phyloP scores from a whole-genome alignment of 2,797 vertebrate genomes.

The Kryptolebias ocellatus region DNA sequence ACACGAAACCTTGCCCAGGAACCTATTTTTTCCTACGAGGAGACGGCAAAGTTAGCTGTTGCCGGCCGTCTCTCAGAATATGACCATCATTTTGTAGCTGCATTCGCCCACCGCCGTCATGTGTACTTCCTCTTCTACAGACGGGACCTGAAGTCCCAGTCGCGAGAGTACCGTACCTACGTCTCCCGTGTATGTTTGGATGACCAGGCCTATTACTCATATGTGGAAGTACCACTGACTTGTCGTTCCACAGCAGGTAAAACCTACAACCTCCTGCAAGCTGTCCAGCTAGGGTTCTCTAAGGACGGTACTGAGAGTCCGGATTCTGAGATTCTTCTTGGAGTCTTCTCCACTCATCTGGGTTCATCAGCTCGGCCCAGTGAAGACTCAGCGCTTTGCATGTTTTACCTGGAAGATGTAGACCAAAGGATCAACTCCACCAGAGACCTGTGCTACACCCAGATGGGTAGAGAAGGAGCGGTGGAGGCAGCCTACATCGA shows the following conservation, averaged over 20 bases:
- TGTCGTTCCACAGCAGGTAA: constrained; percentile 84
- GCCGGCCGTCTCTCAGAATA: constrained; percentile 94
- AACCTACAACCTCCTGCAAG: constrained; percentile 90
- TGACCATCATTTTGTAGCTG: constrained; percentile 94
- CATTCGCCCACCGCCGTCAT: constrained; percentile 86
- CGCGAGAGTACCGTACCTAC: constrained; percentile 91
- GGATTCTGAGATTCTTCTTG: constrained; percentile 84
- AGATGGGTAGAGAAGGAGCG: constrained; percentile 86
- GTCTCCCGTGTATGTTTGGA: constrained; percentile 93
- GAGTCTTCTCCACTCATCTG: constrained; percentile 87
- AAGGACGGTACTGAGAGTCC: constrained; percentile 37
- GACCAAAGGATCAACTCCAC: constrained; percentile 89
- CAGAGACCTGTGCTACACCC: constrained; percentile 93
- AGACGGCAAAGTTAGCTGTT: constrained; percentile 94
- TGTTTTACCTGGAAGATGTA: constrained; percentile 89
- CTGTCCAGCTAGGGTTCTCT: constrained; percentile 84
- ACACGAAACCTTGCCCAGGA: constrained; percentile 91
- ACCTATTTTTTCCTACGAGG: constrained; percentile 95
- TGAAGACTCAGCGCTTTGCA: constrained; percentile 92
- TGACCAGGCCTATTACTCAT: constrained; percentile 95
- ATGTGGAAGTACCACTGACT: constrained; percentile 92
- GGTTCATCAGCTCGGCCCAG: constrained; percentile 82
- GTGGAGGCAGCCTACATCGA: constrained; percentile 92
- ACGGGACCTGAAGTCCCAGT: constrained; percentile 91
- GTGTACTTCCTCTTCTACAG: constrained; percentile 97